Evolutionary conservation across 2,797 vertebrate genomes (phyloP).

Genomic region (Myotis myotis): DNA sequence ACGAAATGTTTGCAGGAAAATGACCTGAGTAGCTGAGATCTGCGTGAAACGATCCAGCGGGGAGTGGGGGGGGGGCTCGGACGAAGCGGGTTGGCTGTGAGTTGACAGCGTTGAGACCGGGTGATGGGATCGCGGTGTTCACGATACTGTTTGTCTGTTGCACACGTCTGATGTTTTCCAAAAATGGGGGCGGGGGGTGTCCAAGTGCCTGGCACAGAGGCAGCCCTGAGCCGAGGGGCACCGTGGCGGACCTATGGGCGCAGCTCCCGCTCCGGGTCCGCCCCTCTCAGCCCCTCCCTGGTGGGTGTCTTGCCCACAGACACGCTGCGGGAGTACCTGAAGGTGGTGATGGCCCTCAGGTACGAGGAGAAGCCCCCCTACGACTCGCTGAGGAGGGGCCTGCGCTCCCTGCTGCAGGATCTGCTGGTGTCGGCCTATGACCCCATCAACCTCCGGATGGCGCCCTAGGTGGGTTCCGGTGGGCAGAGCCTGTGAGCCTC

Average conservation of each 20-base stretch:
- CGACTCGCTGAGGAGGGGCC: not conserved
- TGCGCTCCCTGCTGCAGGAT: constrained; percentile 45
- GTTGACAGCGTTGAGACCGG: too few species aligned
- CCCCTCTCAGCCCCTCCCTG: not conserved
- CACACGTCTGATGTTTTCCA: not conserved
- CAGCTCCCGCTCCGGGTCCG: not conserved
- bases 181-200: too few species aligned
- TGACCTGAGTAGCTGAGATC: not conserved
- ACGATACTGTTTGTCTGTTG: not conserved
- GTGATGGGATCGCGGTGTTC: fast-evolving
- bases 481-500: not conserved
- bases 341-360: constrained; percentile 61
- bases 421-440: constrained; percentile 40
- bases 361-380: constrained; percentile 71
- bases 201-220: not conserved
- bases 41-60: not conserved
- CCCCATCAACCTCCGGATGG: constrained; percentile 53
- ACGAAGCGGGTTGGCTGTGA: not conserved
- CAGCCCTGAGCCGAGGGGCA: not conserved
- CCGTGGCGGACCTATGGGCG: fast-evolving
- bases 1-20: not conserved
- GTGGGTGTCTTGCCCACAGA: constrained; percentile 47
- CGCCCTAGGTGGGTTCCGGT: not conserved
- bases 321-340: constrained; percentile 64
- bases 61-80: not conserved